Evolutionary conservation across 2,113 vertebrate species (phyloP).

Genomic region (Rissa tridactyla): DNA sequence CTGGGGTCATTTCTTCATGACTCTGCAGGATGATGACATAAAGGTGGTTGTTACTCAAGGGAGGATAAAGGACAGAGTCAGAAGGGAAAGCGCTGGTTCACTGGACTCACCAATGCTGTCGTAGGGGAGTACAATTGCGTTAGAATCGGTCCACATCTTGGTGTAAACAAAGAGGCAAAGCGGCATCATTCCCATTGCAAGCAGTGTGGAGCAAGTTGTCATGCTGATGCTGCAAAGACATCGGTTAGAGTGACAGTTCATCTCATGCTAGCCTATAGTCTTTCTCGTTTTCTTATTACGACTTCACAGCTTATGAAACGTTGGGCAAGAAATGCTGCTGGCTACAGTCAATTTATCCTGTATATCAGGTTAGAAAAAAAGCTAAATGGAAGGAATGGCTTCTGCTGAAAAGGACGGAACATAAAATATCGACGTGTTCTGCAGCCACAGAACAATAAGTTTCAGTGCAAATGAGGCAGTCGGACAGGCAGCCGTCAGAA

Average conservation of each 20-base stretch:
- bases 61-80: background rate
- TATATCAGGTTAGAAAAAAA: background rate
- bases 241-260: background rate
- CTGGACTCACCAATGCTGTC: conserved; percentile 87
- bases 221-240: conserved; percentile 89
- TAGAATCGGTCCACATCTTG: conserved; percentile 80
- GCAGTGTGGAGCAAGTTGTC: conserved; percentile 92
- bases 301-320: background rate
- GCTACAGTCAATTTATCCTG: background rate
- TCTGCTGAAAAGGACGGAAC: background rate
- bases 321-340: background rate
- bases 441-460: background rate
- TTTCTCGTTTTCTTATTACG: background rate
- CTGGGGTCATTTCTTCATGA: background rate
- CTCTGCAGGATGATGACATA: background rate
- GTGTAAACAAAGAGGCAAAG: conserved; percentile 92
- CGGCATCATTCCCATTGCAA: conserved; percentile 98
- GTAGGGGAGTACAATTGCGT: conserved; percentile 85
- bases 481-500: background rate
- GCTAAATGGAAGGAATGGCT: background rate
- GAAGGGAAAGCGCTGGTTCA: background rate
- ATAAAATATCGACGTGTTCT: background rate
- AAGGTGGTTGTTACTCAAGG: background rate
- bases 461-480: background rate
- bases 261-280: background rate